phyloP scores from a whole-genome alignment of 2,113 vertebrate species.

The Actenoides lindsayi region DNA sequence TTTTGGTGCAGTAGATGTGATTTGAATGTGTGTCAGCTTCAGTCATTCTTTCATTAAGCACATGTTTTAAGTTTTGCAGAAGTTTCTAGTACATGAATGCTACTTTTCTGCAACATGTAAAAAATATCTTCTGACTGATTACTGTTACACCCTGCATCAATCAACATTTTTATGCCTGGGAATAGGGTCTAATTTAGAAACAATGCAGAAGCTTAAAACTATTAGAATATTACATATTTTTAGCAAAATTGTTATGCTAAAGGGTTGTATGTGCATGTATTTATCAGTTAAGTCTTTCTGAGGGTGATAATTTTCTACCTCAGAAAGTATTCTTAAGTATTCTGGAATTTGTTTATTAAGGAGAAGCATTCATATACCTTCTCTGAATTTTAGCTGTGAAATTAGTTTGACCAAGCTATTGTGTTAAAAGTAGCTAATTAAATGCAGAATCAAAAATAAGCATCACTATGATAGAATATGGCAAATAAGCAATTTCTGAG shows the following conservation, averaged over 20 bases:
- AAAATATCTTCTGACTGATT: accelerated
- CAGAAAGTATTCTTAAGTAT: not conserved
- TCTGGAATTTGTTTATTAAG: not conserved
- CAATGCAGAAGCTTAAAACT: not conserved
- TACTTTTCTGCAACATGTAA: not conserved
- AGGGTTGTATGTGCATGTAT: not conserved
- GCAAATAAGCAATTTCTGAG: not conserved
- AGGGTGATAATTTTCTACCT: not conserved
- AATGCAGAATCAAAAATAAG: not conserved
- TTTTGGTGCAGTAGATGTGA: not conserved
- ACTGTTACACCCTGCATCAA: not conserved
- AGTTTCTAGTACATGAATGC: not conserved
- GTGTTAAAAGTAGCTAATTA: not conserved
- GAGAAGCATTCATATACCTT: not conserved
- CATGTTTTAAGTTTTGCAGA: not conserved
- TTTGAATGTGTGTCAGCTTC: not conserved
- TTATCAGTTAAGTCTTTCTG: not conserved
- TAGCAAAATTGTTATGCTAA: not conserved
- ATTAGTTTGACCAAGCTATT: not conserved
- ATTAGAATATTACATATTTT: not conserved
- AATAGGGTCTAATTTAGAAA: not conserved
- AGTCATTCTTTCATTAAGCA: not conserved
- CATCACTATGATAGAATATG: not conserved
- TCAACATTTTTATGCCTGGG: not conserved
- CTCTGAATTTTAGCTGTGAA: not conserved